Base-by-base conservation (phyloP, 2,797 vertebrate genomes). In the Catharus ustulatus region DNA sequence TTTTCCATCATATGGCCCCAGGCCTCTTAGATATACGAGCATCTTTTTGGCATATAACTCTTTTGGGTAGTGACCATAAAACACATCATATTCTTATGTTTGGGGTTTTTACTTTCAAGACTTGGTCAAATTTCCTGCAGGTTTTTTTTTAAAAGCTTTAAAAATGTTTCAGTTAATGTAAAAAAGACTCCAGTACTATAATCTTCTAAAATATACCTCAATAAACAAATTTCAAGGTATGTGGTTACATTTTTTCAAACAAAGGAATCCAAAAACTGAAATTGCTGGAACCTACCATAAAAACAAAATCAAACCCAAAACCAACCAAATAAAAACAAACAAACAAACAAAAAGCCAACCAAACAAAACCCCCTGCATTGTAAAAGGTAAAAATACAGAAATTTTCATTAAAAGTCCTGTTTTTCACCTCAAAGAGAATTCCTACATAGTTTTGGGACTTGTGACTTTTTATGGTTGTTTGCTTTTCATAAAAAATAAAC, bases 401-500 rank as follows among this genome's bases (percentile, higher is more conserved):
- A 23, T 86, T 84, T 24, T 76, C 79, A 91, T 86, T 69, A 73
- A 67, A 93, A 90, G 6, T 38, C 52, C n/a, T 87, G 67, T 0
- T 73, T 81, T 86, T 42, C 27, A 59, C 24, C 32, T 89, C 75
- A 48, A 76, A 93, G 43, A 84, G 82, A 68, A 69, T 73, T 45
- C 8, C n/a, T 57, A 61, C 15, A 14, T 63, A 74, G 16, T 85
- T 93, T 36, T 49, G 72, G n/a, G 66, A 73, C 51, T 78, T 63
- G 46, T 75, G 48, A 88, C 40, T 77, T 84, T 89, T 86, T 30
- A 90, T 38, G n/a, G 20, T 89, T 93, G 57, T 80, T 82, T 85
- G 64, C 48, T 92, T 90, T 95, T 90, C 55, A 83, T 55, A 87
- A 79, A 90, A 90, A 77, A 57, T 2, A 59, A 90, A 49, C 38